Percentiles rank a stretch among this genome's conserved stretches.
Conservation (phyloP, 2,888 invertebrate species). For the Archips xylosteana region DNA sequence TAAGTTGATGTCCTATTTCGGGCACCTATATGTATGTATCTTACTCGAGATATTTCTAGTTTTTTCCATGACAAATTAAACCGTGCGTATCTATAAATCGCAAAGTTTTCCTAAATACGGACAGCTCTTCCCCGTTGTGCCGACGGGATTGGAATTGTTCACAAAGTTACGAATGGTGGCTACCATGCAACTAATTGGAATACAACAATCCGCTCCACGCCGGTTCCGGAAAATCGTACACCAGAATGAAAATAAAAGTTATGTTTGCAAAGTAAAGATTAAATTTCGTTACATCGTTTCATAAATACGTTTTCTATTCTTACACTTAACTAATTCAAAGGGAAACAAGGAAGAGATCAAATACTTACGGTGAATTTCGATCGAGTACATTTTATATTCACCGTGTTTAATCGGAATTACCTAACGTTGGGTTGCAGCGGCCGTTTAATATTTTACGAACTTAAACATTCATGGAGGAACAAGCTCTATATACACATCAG, state of each 20-base stretch:
- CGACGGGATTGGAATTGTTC: slow-evolving; percentile 18
- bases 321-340: neutral
- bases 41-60: neutral
- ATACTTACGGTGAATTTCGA: neutral
- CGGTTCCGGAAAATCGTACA: slow-evolving; percentile 6
- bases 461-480: neutral
- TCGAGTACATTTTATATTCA: neutral
- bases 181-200: slow-evolving; percentile 30
- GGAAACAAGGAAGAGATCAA: neutral
- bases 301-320: neutral
- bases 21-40: too few relatives aligned
- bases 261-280: neutral
- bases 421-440: neutral
- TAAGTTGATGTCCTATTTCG: too few relatives aligned
- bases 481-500: neutral
- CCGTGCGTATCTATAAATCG: neutral
- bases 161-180: neutral
- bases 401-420: slow-evolving; percentile 3
- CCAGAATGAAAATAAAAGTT: neutral
- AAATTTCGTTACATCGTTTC: neutral
- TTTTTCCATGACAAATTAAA: neutral
- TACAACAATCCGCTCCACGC: neutral
- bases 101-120: neutral
- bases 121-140: neutral
- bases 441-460: neutral